Evolutionary conservation across 2,797 vertebrate genomes (phyloP).

Genomic region (Nyctalus aviator): DNA sequence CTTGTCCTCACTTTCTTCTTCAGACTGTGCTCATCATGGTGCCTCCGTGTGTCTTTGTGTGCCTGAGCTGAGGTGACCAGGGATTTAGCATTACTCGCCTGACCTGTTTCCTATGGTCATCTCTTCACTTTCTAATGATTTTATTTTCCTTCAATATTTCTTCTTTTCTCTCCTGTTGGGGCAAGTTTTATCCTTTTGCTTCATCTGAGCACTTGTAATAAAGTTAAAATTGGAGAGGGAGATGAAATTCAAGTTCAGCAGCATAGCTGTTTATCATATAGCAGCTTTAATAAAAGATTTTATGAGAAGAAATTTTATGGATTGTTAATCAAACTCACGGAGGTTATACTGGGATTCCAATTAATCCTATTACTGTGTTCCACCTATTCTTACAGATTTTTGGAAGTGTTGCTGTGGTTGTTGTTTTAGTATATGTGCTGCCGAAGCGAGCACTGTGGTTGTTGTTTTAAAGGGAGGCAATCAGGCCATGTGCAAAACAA

Average conservation of each 20-base stretch:
- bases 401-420: background rate
- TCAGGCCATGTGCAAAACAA: constrained; percentile 14
- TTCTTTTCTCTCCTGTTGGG: constrained; percentile 9
- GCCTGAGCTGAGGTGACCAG: background rate
- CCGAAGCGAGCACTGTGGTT: too few species aligned
- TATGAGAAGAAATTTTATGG: background rate
- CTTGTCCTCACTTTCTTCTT: background rate
- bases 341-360: constrained; percentile 45
- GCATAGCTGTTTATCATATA: background rate
- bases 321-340: constrained; percentile 33
- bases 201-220: constrained; percentile 13
- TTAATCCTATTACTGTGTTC: constrained; percentile 20
- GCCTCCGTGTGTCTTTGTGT: background rate
- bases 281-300: constrained; percentile 33
- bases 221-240: background rate
- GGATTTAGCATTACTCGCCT: background rate
- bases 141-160: background rate
- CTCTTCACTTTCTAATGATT: background rate
- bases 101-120: background rate
- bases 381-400: background rate
- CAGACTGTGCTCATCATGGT: background rate
- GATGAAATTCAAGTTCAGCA: constrained; percentile 13
- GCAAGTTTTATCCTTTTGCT: constrained; percentile 2
- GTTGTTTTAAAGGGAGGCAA: constrained; percentile 31
- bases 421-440: too few species aligned